A percentile compares a stretch with the other conserved stretches of the same genome.
Evolutionary conservation across 2,797 vertebrate species (phyloP).

Genomic region (Lagocephalus sceleratus): DNA sequence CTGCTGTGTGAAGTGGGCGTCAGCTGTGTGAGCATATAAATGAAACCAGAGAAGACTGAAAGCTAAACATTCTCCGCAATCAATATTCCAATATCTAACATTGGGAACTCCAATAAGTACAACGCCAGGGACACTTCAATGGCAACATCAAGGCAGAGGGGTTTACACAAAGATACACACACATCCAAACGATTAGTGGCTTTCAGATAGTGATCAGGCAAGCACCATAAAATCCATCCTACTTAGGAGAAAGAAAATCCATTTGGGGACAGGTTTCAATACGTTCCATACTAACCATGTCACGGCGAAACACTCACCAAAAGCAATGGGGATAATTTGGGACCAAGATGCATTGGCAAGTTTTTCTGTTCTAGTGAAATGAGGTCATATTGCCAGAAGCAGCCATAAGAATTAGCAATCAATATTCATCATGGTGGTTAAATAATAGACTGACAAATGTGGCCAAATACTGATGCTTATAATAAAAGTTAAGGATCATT

Average conservation of each 20-base stretch:
- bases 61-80: slow-evolving; percentile 76
- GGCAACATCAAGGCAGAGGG: slow-evolving; percentile 77
- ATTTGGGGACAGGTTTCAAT: slow-evolving; percentile 73
- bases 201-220: slow-evolving; percentile 75
- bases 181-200: slow-evolving; percentile 60
- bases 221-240: slow-evolving; percentile 76
- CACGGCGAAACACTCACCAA: slow-evolving; percentile 55
- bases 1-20: slow-evolving; percentile 65
- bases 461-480: slow-evolving; percentile 23
- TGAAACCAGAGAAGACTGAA: slow-evolving; percentile 80
- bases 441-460: slow-evolving; percentile 55
- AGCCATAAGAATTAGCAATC: slow-evolving; percentile 62
- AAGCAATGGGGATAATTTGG: slow-evolving; percentile 69
- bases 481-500: neutral
- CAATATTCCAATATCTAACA: slow-evolving; percentile 83
- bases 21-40: slow-evolving; percentile 79
- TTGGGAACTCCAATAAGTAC: slow-evolving; percentile 82
- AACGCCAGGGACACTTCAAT: slow-evolving; percentile 80
- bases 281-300: slow-evolving; percentile 76
- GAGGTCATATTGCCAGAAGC: slow-evolving; percentile 64
- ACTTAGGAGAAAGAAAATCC: slow-evolving; percentile 72
- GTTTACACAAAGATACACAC: slow-evolving; percentile 35
- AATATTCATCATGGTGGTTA: slow-evolving; percentile 67
- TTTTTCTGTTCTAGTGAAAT: slow-evolving; percentile 58
- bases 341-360: slow-evolving; percentile 54